These are phyloP conservation scores for Thalassarche chlororhynchos DNA, from an alignment of 2,113 vertebrate genomes.

Conservation along the genomic window DNA sequence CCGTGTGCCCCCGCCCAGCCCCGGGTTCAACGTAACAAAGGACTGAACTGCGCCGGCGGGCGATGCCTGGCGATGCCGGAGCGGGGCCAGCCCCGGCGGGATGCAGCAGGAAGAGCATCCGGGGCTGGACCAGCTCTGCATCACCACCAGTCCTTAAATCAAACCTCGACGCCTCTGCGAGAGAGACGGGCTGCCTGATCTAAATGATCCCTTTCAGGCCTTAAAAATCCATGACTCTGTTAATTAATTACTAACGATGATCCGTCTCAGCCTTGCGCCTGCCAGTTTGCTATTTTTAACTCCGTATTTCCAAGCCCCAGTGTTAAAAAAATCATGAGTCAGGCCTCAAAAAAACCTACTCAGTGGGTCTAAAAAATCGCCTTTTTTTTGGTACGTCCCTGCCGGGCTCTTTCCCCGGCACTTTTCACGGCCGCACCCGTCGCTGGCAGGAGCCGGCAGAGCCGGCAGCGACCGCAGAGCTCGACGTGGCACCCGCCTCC, in stretches of 20 bases:
- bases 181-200: neutral
- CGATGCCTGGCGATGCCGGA: too few species aligned
- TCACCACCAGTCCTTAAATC: neutral
- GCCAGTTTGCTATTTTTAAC: constrained; percentile 38
- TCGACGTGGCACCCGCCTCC: neutral
- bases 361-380: neutral
- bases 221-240: neutral
- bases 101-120: neutral
- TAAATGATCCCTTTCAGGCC: neutral
- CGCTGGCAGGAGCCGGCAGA: neutral
- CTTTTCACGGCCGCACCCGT: neutral
- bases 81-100: fast-evolving
- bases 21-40: neutral
- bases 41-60: neutral
- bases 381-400: neutral
- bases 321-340: constrained; percentile 12
- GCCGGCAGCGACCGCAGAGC: neutral
- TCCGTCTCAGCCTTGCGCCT: neutral
- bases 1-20: neutral
- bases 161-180: neutral
- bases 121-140: neutral
- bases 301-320: neutral
- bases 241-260: constrained; percentile 2
- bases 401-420: neutral
- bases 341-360: neutral